phyloP scores from a whole-genome alignment of 1,140 invertebrate genomes.

The Habropoda laboriosa region DNA sequence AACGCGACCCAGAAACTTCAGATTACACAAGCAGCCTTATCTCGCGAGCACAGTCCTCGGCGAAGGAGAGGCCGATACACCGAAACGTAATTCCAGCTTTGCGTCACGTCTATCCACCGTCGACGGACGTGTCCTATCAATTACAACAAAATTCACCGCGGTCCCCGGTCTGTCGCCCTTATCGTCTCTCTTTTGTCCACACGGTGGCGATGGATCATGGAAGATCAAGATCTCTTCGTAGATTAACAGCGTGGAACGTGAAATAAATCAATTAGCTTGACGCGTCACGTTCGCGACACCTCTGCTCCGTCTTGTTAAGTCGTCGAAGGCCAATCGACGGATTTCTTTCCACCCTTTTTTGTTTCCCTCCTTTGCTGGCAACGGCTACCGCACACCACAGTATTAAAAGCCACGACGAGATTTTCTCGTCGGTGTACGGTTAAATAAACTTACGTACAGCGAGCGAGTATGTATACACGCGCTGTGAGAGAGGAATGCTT shows the following conservation, averaged over 20 bases:
- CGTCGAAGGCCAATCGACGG: constrained; percentile 37
- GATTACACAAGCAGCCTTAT: background rate
- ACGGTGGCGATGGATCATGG: constrained; percentile 5
- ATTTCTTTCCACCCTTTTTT: background rate
- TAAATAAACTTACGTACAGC: constrained; percentile 61
- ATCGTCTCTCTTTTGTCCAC: background rate
- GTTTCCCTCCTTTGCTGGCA: background rate
- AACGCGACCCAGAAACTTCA: background rate
- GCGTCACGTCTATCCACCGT: background rate
- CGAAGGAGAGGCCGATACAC: background rate
- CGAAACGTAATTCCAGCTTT: background rate
- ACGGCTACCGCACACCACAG: background rate
- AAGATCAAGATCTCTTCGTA: constrained; percentile 24
- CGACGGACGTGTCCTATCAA: background rate
- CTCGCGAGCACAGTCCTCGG: background rate
- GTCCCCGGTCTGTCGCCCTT: too few relatives aligned
- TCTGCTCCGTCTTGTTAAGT: constrained; percentile 49
- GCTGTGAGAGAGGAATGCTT: constrained; percentile 5
- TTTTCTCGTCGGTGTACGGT: constrained; percentile 63
- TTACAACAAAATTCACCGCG: background rate
- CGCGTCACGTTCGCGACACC: constrained; percentile 20
- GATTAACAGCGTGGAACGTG: constrained; percentile 42
- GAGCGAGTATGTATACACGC: background rate
- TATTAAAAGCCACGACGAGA: constrained; percentile 64
- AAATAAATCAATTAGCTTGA: constrained; percentile 65